phyloP scores from a whole-genome alignment of 2,797 vertebrate genomes.

The Sebastes diaconus region DNA sequence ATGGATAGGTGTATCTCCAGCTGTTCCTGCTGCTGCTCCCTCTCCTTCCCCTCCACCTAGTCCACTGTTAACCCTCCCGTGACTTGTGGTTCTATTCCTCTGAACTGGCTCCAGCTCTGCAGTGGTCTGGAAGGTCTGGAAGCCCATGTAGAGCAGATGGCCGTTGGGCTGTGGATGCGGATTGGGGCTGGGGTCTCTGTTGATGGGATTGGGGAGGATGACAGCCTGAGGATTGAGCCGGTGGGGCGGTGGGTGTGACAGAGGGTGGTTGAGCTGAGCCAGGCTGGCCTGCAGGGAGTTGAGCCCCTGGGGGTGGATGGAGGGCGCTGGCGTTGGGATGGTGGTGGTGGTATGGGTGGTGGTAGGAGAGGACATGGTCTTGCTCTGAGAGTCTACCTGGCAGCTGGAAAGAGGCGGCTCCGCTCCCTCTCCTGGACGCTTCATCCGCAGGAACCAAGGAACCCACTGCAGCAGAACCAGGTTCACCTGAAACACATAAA shows the following conservation, averaged over 20 bases:
- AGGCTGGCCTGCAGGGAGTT: slow-evolving; percentile 69
- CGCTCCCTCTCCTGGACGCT: slow-evolving; percentile 79
- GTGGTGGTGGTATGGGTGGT: slow-evolving; percentile 70
- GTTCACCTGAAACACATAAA: slow-evolving; percentile 70
- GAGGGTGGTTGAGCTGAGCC: slow-evolving; percentile 67
- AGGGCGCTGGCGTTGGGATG: slow-evolving; percentile 64
- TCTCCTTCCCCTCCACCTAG: slow-evolving; percentile 55
- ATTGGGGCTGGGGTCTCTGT: slow-evolving; percentile 54
- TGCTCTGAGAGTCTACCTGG: slow-evolving; percentile 76
- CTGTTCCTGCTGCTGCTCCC: slow-evolving; percentile 22
- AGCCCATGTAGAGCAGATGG: slow-evolving; percentile 80
- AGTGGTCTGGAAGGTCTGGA: slow-evolving; percentile 75
- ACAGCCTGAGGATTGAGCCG: slow-evolving; percentile 41
- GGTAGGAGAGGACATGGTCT: slow-evolving; percentile 70
- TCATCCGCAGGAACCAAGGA: slow-evolving; percentile 86
- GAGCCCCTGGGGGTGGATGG: slow-evolving; percentile 72
- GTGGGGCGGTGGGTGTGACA: slow-evolving; percentile 31
- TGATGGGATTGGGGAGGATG: slow-evolving; percentile 36
- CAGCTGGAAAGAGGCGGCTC: slow-evolving; percentile 70
- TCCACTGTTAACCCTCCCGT: slow-evolving; percentile 40
- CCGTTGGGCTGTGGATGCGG: slow-evolving; percentile 78
- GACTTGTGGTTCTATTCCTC: slow-evolving; percentile 53
- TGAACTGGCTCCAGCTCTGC: slow-evolving; percentile 70
- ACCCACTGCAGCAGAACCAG: slow-evolving; percentile 85
- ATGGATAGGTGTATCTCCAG: slow-evolving; percentile 66